These are phyloP conservation scores for Littorina saxatilis DNA, from an alignment of 1,140 invertebrate species.

Conservation along the genomic window DNA sequence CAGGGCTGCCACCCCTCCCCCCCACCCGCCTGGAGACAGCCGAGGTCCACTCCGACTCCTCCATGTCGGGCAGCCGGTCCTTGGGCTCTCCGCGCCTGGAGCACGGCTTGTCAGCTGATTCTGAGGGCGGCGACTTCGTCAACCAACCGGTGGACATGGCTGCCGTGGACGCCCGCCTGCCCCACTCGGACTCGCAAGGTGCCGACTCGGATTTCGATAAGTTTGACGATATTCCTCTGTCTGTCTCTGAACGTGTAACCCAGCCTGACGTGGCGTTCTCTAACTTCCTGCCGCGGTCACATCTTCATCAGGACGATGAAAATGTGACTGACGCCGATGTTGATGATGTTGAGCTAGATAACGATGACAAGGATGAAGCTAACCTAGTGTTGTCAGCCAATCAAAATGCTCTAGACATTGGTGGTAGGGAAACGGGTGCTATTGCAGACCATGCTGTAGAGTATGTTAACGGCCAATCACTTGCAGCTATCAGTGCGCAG, in stretches of 20 bases:
- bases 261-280: conserved; percentile 28
- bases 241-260: conserved; percentile 31
- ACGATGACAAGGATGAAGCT: conserved; percentile 40
- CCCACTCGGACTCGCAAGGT: conserved; percentile 53
- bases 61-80: conserved; percentile 69
- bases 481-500: neutral
- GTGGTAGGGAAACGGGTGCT: conserved; percentile 39
- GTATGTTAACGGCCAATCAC: conserved; percentile 22
- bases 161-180: conserved; percentile 46
- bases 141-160: conserved; percentile 41
- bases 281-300: conserved; percentile 24
- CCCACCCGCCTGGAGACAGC: conserved; percentile 59
- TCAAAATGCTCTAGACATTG: conserved; percentile 75
- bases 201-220: conserved; percentile 50
- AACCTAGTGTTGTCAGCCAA: conserved; percentile 63
- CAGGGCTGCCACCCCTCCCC: conserved; percentile 42
- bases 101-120: conserved; percentile 47
- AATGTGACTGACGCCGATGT: conserved; percentile 46
- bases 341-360: conserved; percentile 50
- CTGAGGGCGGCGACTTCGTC: conserved; percentile 22
- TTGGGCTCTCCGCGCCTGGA: conserved; percentile 63
- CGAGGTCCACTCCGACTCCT: conserved; percentile 72
- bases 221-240: conserved; percentile 41
- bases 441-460: neutral
- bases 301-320: conserved; percentile 27